Evolutionary conservation across 2,888 invertebrate species (phyloP).

Genomic region (Xanthia icteritia): DNA sequence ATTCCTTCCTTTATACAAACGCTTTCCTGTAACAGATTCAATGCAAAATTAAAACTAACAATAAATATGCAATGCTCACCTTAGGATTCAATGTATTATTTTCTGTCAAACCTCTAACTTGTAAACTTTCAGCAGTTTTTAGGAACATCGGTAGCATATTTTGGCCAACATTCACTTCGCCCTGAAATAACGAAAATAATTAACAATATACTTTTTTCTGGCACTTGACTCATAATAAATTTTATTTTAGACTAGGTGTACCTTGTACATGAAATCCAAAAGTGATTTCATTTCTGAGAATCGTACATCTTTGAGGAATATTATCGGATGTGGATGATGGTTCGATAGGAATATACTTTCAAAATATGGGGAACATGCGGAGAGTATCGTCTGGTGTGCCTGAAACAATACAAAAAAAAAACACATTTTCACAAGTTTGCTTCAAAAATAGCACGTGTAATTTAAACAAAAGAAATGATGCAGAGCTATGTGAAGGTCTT

Average conservation of each 20-base stretch:
- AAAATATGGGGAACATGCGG: slow-evolving; percentile 98
- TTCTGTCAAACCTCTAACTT: slow-evolving; percentile 96
- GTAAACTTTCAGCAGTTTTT: slow-evolving; percentile 97
- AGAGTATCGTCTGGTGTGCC: slow-evolving; percentile 98
- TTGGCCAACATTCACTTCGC: slow-evolving; percentile 97
- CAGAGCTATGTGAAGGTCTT: slow-evolving; percentile 82
- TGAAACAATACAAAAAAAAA: slow-evolving; percentile 85
- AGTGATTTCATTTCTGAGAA: slow-evolving; percentile 97
- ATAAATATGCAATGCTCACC: slow-evolving; percentile 75
- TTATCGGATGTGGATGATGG: slow-evolving; percentile 97
- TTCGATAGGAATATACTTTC: slow-evolving; percentile 97
- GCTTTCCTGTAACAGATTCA: background rate
- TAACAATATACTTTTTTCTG: slow-evolving; percentile 27
- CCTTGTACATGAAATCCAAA: slow-evolving; percentile 98
- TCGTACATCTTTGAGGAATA: slow-evolving; percentile 97
- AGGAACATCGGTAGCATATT: slow-evolving; percentile 97
- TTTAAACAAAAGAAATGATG: slow-evolving; percentile 77
- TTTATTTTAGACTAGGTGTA: slow-evolving; percentile 72
- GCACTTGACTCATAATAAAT: slow-evolving; percentile 2
- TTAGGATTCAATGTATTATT: slow-evolving; percentile 92
- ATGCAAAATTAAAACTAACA: background rate
- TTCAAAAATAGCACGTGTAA: slow-evolving; percentile 69
- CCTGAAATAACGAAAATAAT: slow-evolving; percentile 81
- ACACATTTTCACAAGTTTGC: slow-evolving; percentile 59
- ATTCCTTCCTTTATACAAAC: background rate